These are phyloP conservation scores for Netelia fuscicornis DNA, from an alignment of 2,888 invertebrate species.

Conservation along the genomic window DNA sequence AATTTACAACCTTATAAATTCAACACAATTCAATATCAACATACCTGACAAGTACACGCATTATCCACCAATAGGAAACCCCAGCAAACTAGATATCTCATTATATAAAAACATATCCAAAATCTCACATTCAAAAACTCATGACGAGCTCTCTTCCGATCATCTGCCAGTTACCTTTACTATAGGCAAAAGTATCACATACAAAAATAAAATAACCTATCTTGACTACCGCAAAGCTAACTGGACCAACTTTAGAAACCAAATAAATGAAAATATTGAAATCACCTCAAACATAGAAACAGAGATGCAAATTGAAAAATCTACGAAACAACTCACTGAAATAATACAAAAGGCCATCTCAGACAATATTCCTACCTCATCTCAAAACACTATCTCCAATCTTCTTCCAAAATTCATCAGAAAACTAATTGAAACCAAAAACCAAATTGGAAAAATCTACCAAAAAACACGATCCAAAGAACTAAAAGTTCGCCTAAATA, in stretches of 20 bases:
- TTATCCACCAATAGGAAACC: conserved; percentile 26
- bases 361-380: background rate
- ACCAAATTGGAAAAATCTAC: too few relatives aligned
- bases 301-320: background rate
- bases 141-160: conserved; percentile 4
- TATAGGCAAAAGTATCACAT: background rate
- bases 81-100: conserved; percentile 32
- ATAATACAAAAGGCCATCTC: background rate
- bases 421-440: background rate
- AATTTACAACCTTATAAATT: background rate
- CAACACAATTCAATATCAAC: background rate
- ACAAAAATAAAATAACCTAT: background rate
- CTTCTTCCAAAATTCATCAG: background rate
- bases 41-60: conserved; percentile 15
- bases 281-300: background rate
- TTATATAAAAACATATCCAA: conserved; percentile 12
- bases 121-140: background rate
- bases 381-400: background rate
- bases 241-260: conserved; percentile 10
- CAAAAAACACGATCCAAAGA: conserved; percentile 6
- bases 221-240: conserved; percentile 26
- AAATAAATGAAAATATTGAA: background rate
- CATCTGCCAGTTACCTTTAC: conserved; percentile 21
- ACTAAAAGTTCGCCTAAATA: background rate
- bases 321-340: background rate